A percentile compares a stretch with the other conserved stretches of the same genome.
phyloP scores from a whole-genome alignment of 2,888 invertebrate genomes.

The Caenorhabditis plicata region DNA sequence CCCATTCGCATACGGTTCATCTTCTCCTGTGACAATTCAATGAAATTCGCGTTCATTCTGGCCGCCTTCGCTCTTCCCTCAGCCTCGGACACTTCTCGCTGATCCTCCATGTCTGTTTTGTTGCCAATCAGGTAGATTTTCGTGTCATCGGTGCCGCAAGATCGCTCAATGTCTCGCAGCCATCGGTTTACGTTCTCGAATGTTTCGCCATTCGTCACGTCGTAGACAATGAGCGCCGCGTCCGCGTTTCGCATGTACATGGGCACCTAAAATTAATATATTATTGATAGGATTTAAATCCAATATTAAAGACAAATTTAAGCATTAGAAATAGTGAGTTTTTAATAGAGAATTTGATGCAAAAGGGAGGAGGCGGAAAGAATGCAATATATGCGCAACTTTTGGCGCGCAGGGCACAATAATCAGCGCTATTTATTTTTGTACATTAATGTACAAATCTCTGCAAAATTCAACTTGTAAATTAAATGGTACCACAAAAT shows the following conservation, averaged over 20 bases:
- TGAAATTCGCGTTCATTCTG: conserved; percentile 48
- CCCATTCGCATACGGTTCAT: conserved; percentile 22
- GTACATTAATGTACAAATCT: no score
- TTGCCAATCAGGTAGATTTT: conserved; percentile 49
- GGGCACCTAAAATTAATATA: no score
- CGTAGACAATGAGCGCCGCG: conserved; percentile 56
- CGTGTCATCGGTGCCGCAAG: conserved; percentile 40
- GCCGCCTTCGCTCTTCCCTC: conserved; percentile 50
- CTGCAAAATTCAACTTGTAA: no score
- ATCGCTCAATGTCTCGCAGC: conserved; percentile 41
- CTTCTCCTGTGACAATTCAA: conserved; percentile 39
- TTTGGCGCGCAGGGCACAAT: no score
- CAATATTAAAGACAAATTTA: no score
- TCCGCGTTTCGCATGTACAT: conserved; percentile 59
- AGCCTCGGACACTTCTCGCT: conserved; percentile 45
- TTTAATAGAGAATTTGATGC: no score
- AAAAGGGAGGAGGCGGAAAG: no score
- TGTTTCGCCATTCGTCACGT: conserved; percentile 49
- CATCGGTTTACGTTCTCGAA: conserved; percentile 55
- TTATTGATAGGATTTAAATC: no score
- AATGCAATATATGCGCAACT: no score
- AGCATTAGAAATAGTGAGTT: no score
- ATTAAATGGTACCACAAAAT: no score
- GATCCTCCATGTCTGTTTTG: conserved; percentile 41
- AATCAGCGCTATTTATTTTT: no score